Base-by-base conservation (phyloP, 2,797 vertebrate species). In the Decapterus maruadsi region DNA sequence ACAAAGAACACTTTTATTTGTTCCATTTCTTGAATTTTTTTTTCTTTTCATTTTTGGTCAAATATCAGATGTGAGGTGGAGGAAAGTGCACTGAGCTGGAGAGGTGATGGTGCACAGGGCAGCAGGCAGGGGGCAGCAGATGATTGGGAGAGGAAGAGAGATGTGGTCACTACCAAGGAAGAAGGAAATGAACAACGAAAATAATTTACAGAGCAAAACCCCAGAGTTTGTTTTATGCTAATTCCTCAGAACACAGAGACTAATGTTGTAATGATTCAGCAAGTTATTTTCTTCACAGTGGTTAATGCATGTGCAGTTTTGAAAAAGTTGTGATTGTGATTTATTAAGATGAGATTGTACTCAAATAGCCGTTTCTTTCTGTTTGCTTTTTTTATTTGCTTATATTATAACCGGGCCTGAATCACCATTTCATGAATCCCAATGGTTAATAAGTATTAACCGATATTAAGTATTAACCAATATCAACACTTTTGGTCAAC, bases 1-100 rank as follows among this genome's bases (percentile, higher is more conserved):
- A 88, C 83, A 91, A 85, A 93, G 70, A 89, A 85, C 51, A 83
- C 50, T 72, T 89, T 94, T 85, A 93, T 93, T 94, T 68, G 67
- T 82, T 88, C 68, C 50, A 54, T 83, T 81, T 89, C 57, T 87
- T 81, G 66, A 77, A 80, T 45, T 9, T 79, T 73, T 58, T 67
- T 79, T 36, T 48, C 20, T 48, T 61, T 36, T 36, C 34, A 36
- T 36, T 87, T 89, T 91, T 87, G 75, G 83, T 91, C 78, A 88
- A 83, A 82, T 70, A 91, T 77, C 58, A 46, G 69, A 83, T 77
- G 82, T 74, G 77, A 86, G 70, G 64, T 80, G 78, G 78, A 78
- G 77, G 61, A 81, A 79, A 85, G 88, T 89, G 85, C 89, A 69
- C 71, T 81, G 69, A 69, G 80, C 75, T 14, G 76, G 69, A 79